Evolutionary conservation across 2,888 invertebrate species (phyloP).

Genomic region (Xylota sylvarum): DNA sequence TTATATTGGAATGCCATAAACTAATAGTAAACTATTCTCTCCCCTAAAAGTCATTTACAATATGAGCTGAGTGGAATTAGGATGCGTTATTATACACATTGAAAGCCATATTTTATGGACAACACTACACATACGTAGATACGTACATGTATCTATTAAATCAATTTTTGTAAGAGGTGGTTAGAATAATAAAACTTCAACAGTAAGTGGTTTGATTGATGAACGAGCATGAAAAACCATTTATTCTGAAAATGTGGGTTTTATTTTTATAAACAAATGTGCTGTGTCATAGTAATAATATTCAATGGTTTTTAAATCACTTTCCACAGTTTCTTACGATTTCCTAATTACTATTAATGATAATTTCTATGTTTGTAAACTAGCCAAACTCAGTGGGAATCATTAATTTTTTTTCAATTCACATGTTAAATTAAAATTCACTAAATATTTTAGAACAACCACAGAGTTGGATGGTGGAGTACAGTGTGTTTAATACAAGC

Average conservation of each 20-base stretch:
- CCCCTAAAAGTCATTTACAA: not conserved
- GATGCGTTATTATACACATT: not conserved
- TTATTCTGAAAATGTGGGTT: not conserved
- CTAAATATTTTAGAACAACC: too few species aligned
- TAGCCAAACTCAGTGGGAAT: not conserved
- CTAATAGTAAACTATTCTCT: not conserved
- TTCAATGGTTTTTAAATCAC: not conserved
- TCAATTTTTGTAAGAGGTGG: not conserved
- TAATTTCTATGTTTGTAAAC: not conserved
- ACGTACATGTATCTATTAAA: not conserved
- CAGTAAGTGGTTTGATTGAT: not conserved
- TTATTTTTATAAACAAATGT: not conserved
- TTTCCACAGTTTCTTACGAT: not conserved
- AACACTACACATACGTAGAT: too few species aligned
- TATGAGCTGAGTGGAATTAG: not conserved
- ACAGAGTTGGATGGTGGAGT: too few species aligned
- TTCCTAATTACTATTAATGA: not conserved
- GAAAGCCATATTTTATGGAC: not conserved
- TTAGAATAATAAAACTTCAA: conserved; percentile 1
- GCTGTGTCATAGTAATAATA: not conserved
- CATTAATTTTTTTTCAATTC: not conserved
- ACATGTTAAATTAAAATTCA: too few species aligned
- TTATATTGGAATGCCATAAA: not conserved
- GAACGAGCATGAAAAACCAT: not conserved
- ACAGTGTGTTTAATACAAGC: too few species aligned